These are phyloP conservation scores for Drosophila anomelani DNA, from an alignment of 2,888 invertebrate genomes.

Conservation along the genomic window DNA sequence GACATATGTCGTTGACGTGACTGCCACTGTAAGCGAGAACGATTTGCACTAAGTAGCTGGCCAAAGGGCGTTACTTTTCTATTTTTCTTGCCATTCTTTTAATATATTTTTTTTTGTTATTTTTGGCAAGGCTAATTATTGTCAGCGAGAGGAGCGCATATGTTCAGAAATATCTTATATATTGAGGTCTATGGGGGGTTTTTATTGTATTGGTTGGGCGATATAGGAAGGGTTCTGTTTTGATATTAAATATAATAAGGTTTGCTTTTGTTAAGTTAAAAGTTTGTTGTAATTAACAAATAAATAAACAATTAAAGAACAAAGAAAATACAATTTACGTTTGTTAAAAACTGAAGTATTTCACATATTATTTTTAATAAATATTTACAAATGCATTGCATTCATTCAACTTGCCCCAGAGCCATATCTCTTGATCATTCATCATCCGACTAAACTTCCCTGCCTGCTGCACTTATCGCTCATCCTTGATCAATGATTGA, in stretches of 20 bases:
- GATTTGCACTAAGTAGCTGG: conserved; percentile 51
- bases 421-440: conserved; percentile 18
- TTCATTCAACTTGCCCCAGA: conserved; percentile 7
- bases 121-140: conserved; percentile 68
- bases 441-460: conserved; percentile 22
- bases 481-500: conserved; percentile 40
- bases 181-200: not conserved
- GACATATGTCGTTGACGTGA: conserved; percentile 73
- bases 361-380: not conserved
- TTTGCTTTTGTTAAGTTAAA: not conserved
- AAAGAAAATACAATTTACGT: not conserved
- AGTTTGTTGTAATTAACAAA: not conserved
- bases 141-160: conserved; percentile 66
- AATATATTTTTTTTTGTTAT: conserved; percentile 14
- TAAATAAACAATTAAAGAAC: no score
- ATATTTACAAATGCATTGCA: conserved; percentile 3
- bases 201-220: conserved; percentile 1
- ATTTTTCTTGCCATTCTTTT: conserved; percentile 32
- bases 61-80: conserved; percentile 45
- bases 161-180: conserved; percentile 58
- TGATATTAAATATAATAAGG: not conserved
- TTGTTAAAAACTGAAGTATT: no score
- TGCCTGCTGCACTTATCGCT: conserved; percentile 34
- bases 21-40: conserved; percentile 54
- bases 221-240: conserved; percentile 9